A percentile compares a stretch with the other conserved stretches of the same genome.
Conservation (phyloP, 2,113 vertebrate genomes). For the Oryzias melastigma region DNA sequence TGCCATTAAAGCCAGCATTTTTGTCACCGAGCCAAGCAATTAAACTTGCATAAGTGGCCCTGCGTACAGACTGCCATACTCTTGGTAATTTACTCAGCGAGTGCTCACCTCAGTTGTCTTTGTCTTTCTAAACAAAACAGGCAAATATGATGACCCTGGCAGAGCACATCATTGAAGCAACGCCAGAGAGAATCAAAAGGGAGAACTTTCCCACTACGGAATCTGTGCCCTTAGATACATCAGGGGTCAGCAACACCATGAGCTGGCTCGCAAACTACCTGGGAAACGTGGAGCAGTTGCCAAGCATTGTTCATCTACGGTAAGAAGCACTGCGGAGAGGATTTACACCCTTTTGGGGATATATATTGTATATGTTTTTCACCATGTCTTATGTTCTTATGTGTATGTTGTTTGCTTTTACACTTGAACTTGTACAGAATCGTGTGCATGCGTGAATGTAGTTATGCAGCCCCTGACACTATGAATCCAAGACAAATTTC, state of each 20-base stretch:
- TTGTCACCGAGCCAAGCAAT: conserved; percentile 15
- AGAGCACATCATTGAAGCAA: conserved; percentile 97
- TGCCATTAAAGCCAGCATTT: background rate
- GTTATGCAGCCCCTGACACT: no score
- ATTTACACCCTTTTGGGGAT: no score
- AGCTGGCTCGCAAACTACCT: conserved; percentile 99
- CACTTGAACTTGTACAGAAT: no score
- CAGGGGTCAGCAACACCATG: conserved; percentile 91
- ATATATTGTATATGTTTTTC: no score
- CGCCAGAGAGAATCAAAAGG: conserved; percentile 94
- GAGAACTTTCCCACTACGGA: conserved; percentile 89
- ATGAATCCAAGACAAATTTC: no score
- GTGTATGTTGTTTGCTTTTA: no score
- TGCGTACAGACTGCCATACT: background rate
- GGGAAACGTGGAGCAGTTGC: conserved; percentile 92
- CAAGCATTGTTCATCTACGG: conserved; percentile 90
- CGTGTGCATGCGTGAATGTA: no score
- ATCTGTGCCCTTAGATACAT: conserved; percentile 79
- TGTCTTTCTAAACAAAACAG: conserved; percentile 62
- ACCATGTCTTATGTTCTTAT: no score
- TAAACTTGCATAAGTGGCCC: conserved; percentile 1
- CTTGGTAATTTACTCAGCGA: background rate
- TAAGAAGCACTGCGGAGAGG: conserved; percentile 49
- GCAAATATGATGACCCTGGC: conserved; percentile 98
- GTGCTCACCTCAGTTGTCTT: background rate